phyloP scores from a whole-genome alignment of 2,113 vertebrate genomes.

The Cyanoderma ruficeps region DNA sequence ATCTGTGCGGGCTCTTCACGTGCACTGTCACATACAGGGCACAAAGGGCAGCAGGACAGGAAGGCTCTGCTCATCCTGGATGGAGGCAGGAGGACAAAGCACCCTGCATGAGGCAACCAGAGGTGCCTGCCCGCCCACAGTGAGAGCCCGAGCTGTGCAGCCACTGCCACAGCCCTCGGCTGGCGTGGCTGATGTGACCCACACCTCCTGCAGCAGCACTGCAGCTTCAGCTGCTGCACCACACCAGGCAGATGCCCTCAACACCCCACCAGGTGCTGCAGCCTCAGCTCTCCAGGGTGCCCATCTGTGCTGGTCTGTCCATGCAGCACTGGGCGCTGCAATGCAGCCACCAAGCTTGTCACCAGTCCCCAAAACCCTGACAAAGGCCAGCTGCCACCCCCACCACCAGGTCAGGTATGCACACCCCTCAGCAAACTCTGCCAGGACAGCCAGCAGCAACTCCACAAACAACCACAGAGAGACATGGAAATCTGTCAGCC shows the following conservation, averaged over 20 bases:
- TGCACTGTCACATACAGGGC: fast-evolving
- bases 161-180: neutral
- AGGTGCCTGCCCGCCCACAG: fast-evolving
- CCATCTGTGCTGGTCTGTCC: neutral
- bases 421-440: neutral
- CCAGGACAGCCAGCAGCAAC: neutral
- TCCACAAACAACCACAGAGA: neutral
- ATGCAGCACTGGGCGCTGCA: fast-evolving
- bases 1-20: neutral
- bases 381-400: neutral
- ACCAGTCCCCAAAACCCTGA: neutral
- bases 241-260: neutral
- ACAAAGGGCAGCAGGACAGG: neutral
- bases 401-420: fast-evolving
- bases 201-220: neutral
- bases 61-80: neutral
- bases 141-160: fast-evolving
- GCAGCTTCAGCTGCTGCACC: neutral
- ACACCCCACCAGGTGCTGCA: neutral
- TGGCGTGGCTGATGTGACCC: neutral
- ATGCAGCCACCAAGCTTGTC: neutral
- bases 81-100: neutral
- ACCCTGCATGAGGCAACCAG: neutral
- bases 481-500: fast-evolving
- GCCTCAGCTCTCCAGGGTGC: neutral